Evolutionary conservation across 30 jellyfish, hydroid and myxozoan genomes (phyloP), one percentile per base, ranked within the genome.

Genomic region (Hydractinia symbiolongicarpus): DNA sequence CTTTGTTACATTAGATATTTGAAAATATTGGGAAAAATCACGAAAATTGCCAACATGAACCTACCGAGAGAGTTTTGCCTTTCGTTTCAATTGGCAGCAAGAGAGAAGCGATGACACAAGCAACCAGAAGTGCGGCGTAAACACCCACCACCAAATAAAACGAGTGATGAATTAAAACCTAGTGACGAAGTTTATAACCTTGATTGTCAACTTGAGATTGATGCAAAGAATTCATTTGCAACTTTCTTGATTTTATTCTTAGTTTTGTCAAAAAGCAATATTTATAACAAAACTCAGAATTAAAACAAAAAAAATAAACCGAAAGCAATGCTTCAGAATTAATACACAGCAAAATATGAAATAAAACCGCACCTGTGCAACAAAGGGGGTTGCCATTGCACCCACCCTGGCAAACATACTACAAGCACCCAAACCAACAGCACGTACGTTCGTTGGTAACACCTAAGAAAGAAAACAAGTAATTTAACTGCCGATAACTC

Each of bases 381-480:
- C 95, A 67, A 91, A 91, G 5, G 98, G 98, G 6, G 98, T 91
- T 17, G 66, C 14, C 95, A 91, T 86, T 4, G 98, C 96, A 11
- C 96, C 98, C 4, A 91, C 72, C 61, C 96, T 83, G 5, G 96
- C 91, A 62, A 86, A 78, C 8, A 86, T 76, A 76, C 96, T 91
- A 56, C 93, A 86, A 14, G 82, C 67, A 1, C 98, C 98, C 64
- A 91, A 88, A 15, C 95, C 98, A 15, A 91, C 44, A 5, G 98
- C 88, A 19, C 98, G 85, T 8, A 91, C 94, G 66, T 78, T 84
- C 13, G 98, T 91, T 2, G 98, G 98, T 54, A 91, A 86, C 6
- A 91, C 95, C 98, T 91, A 71, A 7, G 84, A 79, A 57, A 67
- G 13, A 44, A 30, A 30, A 30, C 44, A 30, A 30, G 44, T 30